Percentiles rank a stretch among this genome's conserved stretches.
These are phyloP conservation scores for Avahi laniger DNA, from an alignment of 2,797 vertebrate genomes.

Conservation along the genomic window DNA sequence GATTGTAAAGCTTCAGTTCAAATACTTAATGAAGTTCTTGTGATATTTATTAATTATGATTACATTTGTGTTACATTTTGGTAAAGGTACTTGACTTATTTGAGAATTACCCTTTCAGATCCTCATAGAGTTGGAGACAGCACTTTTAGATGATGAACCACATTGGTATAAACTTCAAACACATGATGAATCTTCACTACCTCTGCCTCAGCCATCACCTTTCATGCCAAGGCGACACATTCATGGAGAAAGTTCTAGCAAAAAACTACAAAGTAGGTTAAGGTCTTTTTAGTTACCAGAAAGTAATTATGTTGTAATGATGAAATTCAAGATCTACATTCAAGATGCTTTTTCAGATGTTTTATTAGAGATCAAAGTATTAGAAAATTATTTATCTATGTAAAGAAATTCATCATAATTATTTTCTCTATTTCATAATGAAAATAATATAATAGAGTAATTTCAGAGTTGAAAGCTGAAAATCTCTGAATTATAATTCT, in stretches of 20 bases:
- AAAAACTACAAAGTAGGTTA: constrained; percentile 98
- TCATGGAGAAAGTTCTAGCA: constrained; percentile 91
- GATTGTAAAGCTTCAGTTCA: background rate
- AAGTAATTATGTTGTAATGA: background rate
- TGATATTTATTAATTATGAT: background rate
- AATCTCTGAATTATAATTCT: background rate
- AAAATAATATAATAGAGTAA: background rate
- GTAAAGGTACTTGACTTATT: constrained; percentile 26
- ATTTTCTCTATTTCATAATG: background rate
- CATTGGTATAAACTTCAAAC: constrained; percentile 99
- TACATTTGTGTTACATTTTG: background rate
- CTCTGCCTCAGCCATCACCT: constrained; percentile 95
- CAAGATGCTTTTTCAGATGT: background rate
- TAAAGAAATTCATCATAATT: background rate
- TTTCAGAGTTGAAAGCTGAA: background rate
- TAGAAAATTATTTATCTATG: background rate
- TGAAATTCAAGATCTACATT: background rate
- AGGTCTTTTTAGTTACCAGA: background rate
- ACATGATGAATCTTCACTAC: constrained; percentile 97
- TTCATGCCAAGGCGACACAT: constrained; percentile 94
- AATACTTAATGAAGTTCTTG: background rate
- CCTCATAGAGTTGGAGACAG: constrained; percentile 98
- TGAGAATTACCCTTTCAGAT: constrained; percentile 86
- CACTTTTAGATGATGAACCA: constrained; percentile 98
- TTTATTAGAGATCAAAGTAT: constrained; percentile 12